Base-by-base conservation (phyloP, 1,140 invertebrate species). In the Luehdorfia chinensis region DNA sequence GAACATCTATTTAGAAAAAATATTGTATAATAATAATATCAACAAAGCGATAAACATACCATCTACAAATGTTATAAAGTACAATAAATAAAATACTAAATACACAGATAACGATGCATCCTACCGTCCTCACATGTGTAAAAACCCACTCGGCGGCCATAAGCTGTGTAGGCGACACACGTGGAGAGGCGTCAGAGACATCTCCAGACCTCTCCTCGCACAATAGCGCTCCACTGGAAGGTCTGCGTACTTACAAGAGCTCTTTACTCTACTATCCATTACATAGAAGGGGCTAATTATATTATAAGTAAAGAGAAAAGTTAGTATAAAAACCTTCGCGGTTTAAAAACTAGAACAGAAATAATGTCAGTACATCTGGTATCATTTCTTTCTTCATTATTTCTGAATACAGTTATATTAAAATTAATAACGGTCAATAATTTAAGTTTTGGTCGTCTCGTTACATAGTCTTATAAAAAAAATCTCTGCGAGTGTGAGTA, bases 151-250 rank as follows among this genome's bases (percentile, higher is more conserved):
- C 34, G 36, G 43, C 55, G 31, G 47, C 49, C 54, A 49, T 51
- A 51, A 49, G 61, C 57, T 54, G n/a, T n/a, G n/a, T 53, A 44
- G 50, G 55, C 46, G 51, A 34, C 54, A 59, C 51, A 43, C 32
- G 61, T 53, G 49, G 39, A 61, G 66, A 49, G 51, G 37, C 41
- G 30, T 41, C 45, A 30, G 54, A 69, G 63, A 72, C 58, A 63
- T 49, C 58, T 70, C 50, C 59, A 75, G 66, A 36, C 52, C 64
- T 48, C 66, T 75, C 39, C 28, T 59, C 2, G 44, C 44, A 57
- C 62, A 68, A 71, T 59, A 53, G 49, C 55, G 31, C 47, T 49
- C 51, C 48, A 50, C 41, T 8, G 16, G 8, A 49, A 49, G 36
- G 36, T 39, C 36, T 30, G 27, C 34, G 36, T 41, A 41, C 36